Base-by-base conservation (phyloP, 2,888 invertebrate genomes). In the Philopedon plagiatum region DNA sequence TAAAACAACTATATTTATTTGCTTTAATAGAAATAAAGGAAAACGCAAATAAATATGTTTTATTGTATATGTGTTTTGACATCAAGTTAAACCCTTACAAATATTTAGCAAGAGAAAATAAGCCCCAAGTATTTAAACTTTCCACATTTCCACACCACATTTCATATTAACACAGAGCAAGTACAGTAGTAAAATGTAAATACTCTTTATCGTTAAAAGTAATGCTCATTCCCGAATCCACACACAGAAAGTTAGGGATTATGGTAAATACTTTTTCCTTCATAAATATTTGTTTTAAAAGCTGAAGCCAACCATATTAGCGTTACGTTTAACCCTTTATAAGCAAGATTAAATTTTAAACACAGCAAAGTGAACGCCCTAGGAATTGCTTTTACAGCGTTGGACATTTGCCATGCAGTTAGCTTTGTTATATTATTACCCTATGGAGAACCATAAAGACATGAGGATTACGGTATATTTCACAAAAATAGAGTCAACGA, bases 401-500 rank as follows among this genome's bases (percentile, higher is more conserved):
- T 73, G 75, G 73, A 75, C 75, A 72, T 75, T 69, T 75, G 70
- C 75, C 73, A 73, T 67, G 70, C 70, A 73, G 73, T 73, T 73
- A 56, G 70, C 70, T 70, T 57, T 60, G 72, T 79, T 80, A 80
- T 80, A 77, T 81, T 82, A 82, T 81, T 82, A 78, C 79, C 76
- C 81, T 77, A 77, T 77, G 73, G 79, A 80, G 81, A 76, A 78
- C 79, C 76, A 81, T 82, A 81, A 82, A 82, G 79, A 80, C 78
- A 76, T 76, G 80, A 79, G 79, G 79, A 81, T 82, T 81, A 80
- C 78, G 77, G 77, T 74, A 80, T 81, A 79, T 78, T 80, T 81
- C 76, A 79, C 74, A 62, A 70, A 64, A 64, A 64, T 44, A 64
- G 60, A 73, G 73, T 68, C 68, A 64, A 73, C 73, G 73, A 64